Evolutionary conservation across 1,140 invertebrate species (phyloP).

Genomic region (Venturia canescens): DNA sequence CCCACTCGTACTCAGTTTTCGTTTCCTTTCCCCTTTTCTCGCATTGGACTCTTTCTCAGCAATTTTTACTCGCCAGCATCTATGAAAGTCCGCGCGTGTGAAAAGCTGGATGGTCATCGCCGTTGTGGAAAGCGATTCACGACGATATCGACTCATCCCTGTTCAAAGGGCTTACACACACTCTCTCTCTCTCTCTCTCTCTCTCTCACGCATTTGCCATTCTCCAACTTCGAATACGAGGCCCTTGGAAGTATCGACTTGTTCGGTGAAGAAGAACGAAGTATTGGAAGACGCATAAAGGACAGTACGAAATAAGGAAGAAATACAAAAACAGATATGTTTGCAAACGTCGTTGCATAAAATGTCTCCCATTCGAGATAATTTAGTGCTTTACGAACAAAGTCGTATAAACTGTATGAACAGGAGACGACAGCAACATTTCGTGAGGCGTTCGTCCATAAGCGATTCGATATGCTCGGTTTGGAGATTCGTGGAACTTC

Average conservation of each 20-base stretch:
- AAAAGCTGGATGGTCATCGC: conserved; percentile 38
- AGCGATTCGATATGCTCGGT: not conserved
- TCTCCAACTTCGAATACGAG: not conserved
- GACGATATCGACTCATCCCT: conserved; percentile 37
- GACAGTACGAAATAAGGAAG: not conserved
- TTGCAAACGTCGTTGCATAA: too few species aligned
- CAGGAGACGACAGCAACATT: not conserved
- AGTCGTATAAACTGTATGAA: not conserved
- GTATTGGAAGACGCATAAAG: not conserved
- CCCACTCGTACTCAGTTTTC: not conserved
- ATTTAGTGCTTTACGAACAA: not conserved
- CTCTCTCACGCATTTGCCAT: conserved; percentile 3
- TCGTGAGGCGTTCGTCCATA: not conserved
- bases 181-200: conserved; percentile 2
- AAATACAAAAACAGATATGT: not conserved
- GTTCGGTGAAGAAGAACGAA: not conserved
- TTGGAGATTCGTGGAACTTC: not conserved
- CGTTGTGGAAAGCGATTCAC: conserved; percentile 27
- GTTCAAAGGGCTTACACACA: not conserved
- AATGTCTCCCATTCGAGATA: not conserved
- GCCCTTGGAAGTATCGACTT: not conserved
- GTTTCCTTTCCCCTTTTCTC: not conserved
- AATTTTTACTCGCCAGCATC: conserved; percentile 28
- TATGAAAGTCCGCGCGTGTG: not conserved
- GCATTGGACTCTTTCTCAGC: conserved; percentile 2